Evolutionary conservation across 35 echinoderm and acorn worm species (phyloP).

Genomic region (Amphiura filiformis): DNA sequence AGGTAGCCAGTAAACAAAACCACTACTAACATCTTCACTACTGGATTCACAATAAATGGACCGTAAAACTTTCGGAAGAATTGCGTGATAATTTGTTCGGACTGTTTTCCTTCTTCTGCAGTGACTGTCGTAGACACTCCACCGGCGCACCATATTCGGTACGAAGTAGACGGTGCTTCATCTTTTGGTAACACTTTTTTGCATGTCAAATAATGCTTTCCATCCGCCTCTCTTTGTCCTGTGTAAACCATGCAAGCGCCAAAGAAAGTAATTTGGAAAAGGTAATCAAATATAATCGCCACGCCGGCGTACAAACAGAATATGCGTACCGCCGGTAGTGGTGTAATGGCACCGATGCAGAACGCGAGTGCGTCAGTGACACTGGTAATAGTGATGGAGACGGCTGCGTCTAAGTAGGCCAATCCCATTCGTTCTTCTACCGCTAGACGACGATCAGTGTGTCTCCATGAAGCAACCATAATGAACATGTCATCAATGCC

Average conservation of each 20-base stretch:
- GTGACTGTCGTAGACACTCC: slow-evolving; percentile 41
- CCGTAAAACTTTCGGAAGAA: slow-evolving; percentile 82
- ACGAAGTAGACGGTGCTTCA: slow-evolving; percentile 57
- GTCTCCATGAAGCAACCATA: slow-evolving; percentile 91
- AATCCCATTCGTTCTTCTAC: slow-evolving; percentile 86
- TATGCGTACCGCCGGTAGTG: slow-evolving; percentile 73
- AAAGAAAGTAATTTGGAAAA: slow-evolving; percentile 97
- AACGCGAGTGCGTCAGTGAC: slow-evolving; percentile 89
- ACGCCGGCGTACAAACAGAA: slow-evolving; percentile 91
- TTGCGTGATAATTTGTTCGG: slow-evolving; percentile 58
- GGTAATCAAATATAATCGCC: slow-evolving; percentile 76
- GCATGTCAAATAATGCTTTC: slow-evolving; percentile 70
- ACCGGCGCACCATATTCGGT: slow-evolving; percentile 77
- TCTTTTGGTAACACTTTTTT: slow-evolving; percentile 64
- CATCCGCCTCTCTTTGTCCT: slow-evolving; percentile 61
- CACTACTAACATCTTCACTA: slow-evolving; percentile 47
- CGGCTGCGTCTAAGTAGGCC: slow-evolving; percentile 79
- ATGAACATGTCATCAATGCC: slow-evolving; percentile 99
- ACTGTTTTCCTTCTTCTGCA: background rate
- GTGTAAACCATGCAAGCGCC: slow-evolving; percentile 87
- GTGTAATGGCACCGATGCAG: slow-evolving; percentile 74
- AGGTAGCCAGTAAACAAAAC: slow-evolving; percentile 51
- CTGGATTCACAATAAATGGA: slow-evolving; percentile 49
- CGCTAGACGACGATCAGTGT: slow-evolving; percentile 35
- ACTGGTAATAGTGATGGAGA: slow-evolving; percentile 98